phyloP scores from a whole-genome alignment of 35 echinoderm and acorn worm species.

The Chiridota heheva region DNA sequence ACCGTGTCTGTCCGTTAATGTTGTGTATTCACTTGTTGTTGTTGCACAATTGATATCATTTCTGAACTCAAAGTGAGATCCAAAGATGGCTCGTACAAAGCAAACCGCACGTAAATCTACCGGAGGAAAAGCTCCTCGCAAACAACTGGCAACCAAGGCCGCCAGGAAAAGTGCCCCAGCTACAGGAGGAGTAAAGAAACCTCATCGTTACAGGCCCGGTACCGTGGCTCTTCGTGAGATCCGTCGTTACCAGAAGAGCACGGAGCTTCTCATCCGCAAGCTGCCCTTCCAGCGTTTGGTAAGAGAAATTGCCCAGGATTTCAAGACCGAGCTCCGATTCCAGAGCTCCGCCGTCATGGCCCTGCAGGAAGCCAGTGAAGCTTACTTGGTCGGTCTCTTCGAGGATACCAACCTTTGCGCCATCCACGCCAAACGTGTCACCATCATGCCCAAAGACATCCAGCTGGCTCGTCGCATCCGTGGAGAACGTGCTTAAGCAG shows the following conservation, averaged over 20 bases:
- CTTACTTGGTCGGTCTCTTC: conserved; percentile 92
- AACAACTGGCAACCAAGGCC: conserved; percentile 38
- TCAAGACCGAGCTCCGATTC: conserved; percentile 97
- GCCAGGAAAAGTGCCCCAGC: conserved; percentile 78
- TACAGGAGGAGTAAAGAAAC: conserved; percentile 94
- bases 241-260: conserved; percentile 98
- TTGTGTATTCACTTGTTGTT: too few relatives aligned
- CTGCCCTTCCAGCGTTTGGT: conserved; percentile 90
- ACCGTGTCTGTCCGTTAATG: too few relatives aligned
- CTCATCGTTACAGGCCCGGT: conserved; percentile 85
- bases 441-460: conserved; percentile 99
- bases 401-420: conserved; percentile 99
- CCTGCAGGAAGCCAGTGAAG: conserved; percentile 96
- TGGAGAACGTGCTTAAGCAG: conserved; percentile 93
- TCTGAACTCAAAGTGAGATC: too few relatives aligned
- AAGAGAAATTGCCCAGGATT: conserved; percentile 90
- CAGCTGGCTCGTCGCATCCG: conserved; percentile 93
- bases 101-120: conserved; percentile 75
- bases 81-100: conserved; percentile 82
- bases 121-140: too few relatives aligned
- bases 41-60: too few relatives aligned
- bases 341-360: conserved; percentile 97
- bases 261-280: conserved; percentile 92
- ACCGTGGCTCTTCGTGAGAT: conserved; percentile 93
- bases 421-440: conserved; percentile 99